Evolutionary conservation across 1,140 invertebrate genomes (phyloP), one percentile per base, ranked within the genome.

Genomic region (Chionoecetes opilio): DNA sequence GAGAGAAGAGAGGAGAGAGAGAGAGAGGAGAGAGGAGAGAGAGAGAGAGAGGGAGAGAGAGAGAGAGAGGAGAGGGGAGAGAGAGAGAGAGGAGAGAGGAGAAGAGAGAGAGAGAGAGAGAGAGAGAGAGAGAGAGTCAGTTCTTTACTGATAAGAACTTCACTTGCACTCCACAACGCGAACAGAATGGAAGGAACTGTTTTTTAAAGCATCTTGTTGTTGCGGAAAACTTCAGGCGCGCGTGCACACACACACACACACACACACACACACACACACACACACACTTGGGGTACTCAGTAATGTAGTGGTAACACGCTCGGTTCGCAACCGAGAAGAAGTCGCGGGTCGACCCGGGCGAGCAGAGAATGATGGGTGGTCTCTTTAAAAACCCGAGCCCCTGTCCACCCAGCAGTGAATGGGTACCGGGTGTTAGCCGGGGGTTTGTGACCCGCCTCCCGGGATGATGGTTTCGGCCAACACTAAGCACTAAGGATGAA

Each of bases 261-360:
- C 63, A 91, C 32, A 91, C 63, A 91, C 34, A 91, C 63, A 91
- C 63, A 75, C 63, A 91, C 63, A 91, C 63, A 91, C n/a, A 91
- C 63, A 91, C 63, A 91, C 38, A 91, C 63, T 46, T 46, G 41
- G n/a, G n/a, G n/a, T n/a, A n/a, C n/a, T n/a, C n/a, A n/a, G n/a
- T n/a, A n/a, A n/a, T n/a, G n/a, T n/a, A n/a, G n/a, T n/a, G n/a
- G n/a, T n/a, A n/a, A n/a, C n/a, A n/a, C n/a, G n/a, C n/a, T n/a
- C n/a, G n/a, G n/a, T n/a, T n/a, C n/a, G n/a, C n/a, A n/a, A n/a
- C n/a, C n/a, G n/a, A n/a, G n/a, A n/a, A n/a, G n/a, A n/a, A n/a
- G n/a, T n/a, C n/a, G n/a, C n/a, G n/a, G n/a, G n/a, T n/a, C n/a
- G n/a, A n/a, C n/a, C n/a, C n/a, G n/a, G n/a, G n/a, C n/a, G n/a